These are phyloP conservation scores for Hippocampus abdominalis DNA, from an alignment of 2,113 vertebrate genomes.

Conservation along the genomic window DNA sequence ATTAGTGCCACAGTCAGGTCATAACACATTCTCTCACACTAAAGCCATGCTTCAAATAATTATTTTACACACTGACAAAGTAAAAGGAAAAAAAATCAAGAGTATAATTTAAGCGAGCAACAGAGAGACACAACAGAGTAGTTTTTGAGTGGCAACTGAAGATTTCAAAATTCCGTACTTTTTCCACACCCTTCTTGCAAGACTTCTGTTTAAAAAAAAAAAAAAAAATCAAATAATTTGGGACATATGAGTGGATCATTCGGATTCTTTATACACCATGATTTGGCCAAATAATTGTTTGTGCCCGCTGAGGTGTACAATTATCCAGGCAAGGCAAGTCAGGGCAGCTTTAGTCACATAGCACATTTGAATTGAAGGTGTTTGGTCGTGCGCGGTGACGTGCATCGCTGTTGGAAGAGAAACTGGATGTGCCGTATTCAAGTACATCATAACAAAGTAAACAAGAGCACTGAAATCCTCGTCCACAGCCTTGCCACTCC, in stretches of 20 bases:
- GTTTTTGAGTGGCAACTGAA: slow-evolving; percentile 1
- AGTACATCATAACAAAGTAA: background rate
- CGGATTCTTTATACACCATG: too few species aligned
- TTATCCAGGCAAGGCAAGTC: too few species aligned
- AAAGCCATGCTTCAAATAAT: background rate
- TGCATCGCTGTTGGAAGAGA: background rate
- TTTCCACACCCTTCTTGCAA: too few species aligned
- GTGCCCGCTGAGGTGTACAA: too few species aligned
- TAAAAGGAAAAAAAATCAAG: background rate
- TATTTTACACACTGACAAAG: background rate
- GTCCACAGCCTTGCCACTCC: background rate
- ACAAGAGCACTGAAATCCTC: background rate
- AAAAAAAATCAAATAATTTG: too few species aligned
- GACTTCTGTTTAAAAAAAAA: too few species aligned
- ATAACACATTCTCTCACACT: background rate
- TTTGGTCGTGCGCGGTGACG: too few species aligned
- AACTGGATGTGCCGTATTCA: background rate
- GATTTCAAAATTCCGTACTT: too few species aligned
- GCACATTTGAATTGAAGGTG: too few species aligned
- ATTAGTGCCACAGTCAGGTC: background rate
- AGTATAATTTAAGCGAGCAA: background rate
- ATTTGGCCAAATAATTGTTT: too few species aligned
- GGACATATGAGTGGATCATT: too few species aligned
- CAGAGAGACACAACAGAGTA: slow-evolving; percentile 9
- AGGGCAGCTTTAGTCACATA: too few species aligned